phyloP scores from a whole-genome alignment of 1,140 invertebrate genomes.

The Doryteuthis pealeii region DNA sequence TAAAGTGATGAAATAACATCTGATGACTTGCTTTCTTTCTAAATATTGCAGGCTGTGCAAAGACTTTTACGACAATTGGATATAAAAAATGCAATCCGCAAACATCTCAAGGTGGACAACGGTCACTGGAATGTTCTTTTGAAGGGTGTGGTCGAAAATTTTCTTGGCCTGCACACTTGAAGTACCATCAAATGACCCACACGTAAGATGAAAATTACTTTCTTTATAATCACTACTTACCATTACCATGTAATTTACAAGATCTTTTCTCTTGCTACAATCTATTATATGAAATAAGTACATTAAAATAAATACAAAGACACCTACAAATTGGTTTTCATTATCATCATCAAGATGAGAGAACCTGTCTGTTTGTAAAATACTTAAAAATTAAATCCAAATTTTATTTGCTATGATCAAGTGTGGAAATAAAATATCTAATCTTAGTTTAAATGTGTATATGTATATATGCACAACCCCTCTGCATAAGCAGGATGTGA shows the following conservation, averaged over 20 bases:
- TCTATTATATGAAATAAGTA: not conserved
- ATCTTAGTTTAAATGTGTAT: no score
- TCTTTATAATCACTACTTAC: not conserved
- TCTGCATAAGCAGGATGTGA: no score
- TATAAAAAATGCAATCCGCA: conserved; percentile 21
- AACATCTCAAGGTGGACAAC: conserved; percentile 20
- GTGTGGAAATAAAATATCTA: no score
- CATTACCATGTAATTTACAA: not conserved
- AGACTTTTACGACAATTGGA: conserved; percentile 24
- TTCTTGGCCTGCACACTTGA: conserved; percentile 47
- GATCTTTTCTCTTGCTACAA: not conserved
- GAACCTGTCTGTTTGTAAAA: not conserved
- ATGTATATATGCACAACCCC: no score
- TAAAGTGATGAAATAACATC: no score
- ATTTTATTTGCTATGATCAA: no score
- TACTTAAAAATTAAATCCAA: not conserved
- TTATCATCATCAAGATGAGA: not conserved
- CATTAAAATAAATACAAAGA: not conserved
- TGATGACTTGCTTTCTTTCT: no score
- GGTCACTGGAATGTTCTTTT: conserved; percentile 33
- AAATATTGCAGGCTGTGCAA: conserved; percentile 24
- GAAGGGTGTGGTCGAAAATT: conserved; percentile 42
- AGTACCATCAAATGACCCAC: conserved; percentile 51
- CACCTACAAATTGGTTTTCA: not conserved
- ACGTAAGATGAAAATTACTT: conserved; percentile 38